A percentile compares a stretch with the other conserved stretches of the same genome.
Evolutionary conservation across 2,797 vertebrate species (phyloP).

Genomic region (Periparus ater): DNA sequence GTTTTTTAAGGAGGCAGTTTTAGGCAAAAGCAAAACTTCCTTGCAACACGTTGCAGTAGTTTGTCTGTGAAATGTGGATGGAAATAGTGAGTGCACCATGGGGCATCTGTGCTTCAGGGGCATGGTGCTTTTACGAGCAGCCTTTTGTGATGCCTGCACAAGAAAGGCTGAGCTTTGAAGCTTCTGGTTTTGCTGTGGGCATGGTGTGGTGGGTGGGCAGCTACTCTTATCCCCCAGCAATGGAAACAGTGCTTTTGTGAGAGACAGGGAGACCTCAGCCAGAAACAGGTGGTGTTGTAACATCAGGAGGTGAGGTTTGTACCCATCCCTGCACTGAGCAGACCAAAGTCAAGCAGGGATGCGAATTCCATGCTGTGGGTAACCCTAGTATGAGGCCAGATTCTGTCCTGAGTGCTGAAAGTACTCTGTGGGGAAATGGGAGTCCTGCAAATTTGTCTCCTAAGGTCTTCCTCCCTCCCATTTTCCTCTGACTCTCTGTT

Average conservation of each 20-base stretch:
- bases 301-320: background rate
- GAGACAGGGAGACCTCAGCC: accelerated
- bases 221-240: accelerated
- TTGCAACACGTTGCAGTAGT: accelerated
- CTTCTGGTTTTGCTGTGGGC: accelerated
- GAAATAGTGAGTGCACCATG: background rate
- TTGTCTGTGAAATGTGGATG: background rate
- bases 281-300: background rate
- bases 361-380: background rate
- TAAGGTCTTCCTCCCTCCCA: background rate
- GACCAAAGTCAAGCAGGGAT: accelerated
- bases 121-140: background rate
- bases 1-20: background rate
- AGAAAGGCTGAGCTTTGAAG: background rate
- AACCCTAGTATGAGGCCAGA: background rate
- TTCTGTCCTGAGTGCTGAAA: background rate
- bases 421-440: background rate
- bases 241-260: background rate
- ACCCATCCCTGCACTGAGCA: accelerated
- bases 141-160: background rate
- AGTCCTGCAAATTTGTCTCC: background rate
- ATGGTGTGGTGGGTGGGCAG: background rate
- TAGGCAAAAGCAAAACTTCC: background rate
- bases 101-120: background rate
- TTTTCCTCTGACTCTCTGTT: background rate